These are phyloP conservation scores for Hirudinaria manillensis DNA, from an alignment of 2,888 invertebrate species.

Conservation along the genomic window DNA sequence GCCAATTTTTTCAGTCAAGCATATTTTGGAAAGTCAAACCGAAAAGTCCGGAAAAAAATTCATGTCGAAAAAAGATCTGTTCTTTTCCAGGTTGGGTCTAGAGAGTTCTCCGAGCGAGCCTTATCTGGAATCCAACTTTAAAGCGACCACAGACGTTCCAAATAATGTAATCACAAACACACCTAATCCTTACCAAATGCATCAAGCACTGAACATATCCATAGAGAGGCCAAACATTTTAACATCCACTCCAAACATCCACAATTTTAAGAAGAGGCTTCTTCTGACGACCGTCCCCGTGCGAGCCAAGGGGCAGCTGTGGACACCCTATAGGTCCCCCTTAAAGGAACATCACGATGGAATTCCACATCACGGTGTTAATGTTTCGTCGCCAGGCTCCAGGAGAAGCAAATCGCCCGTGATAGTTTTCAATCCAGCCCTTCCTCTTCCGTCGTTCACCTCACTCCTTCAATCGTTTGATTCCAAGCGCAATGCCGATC, in stretches of 20 bases:
- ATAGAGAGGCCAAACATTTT: neutral
- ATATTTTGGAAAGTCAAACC: neutral
- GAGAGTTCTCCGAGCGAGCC: neutral
- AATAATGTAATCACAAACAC: neutral
- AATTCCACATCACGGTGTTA: neutral
- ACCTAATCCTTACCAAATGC: neutral
- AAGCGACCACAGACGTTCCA: neutral
- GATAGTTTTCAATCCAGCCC: conserved; percentile 20
- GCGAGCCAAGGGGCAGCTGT: neutral
- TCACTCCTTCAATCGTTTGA: conserved; percentile 9
- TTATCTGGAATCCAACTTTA: neutral
- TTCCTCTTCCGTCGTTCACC: conserved; percentile 17
- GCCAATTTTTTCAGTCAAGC: no score
- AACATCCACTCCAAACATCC: neutral
- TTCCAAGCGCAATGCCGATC: neutral
- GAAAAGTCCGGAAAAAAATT: neutral
- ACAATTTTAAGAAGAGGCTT: conserved; percentile 8
- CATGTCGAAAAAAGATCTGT: conserved; percentile 7
- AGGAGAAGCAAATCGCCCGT: neutral
- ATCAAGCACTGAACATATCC: neutral
- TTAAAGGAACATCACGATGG: neutral
- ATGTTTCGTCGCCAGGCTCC: neutral
- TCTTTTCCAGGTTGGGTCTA: neutral
- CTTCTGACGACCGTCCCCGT: neutral
- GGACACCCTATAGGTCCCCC: conserved; percentile 11